Evolutionary conservation across 2,797 vertebrate genomes (phyloP), one percentile per base, ranked within the genome.

Genomic region (Xiphorhynchus erythropygius): DNA sequence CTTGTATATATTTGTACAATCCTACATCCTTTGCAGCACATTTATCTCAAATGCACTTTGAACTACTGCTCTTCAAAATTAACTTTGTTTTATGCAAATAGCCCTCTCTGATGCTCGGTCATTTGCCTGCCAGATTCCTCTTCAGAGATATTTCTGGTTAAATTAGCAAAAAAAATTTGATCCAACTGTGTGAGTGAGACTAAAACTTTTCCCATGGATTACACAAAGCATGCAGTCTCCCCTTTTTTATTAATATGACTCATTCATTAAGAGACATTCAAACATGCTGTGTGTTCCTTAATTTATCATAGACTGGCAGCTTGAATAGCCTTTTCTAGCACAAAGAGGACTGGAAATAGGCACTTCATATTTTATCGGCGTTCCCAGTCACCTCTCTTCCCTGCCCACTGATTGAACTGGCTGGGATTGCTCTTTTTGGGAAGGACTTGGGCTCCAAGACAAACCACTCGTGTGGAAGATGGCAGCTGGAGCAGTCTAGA

Each of bases 401-500:
- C 62, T 69, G 10, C 70, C 92, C 73, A 22, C 76, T 73, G 91
- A 88, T 78, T 84, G 89, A 52, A 18, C 63, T 95, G 95, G 92
- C 94, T 73, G 50, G 74, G 76, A 76, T n/a, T 18, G 47, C 27
- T 47, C 10, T 83, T 87, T 71, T 33, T 17, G 10, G 44, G 75
- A 84, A 86, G 87, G 57, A 91, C 73, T 65, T 0, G 13, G 10
- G 73, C 73, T 96, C 95, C 92, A 94, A 96, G 85, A 96, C 93
- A 97, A 97, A 97, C 91, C 19, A 74, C 91, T 90, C 22, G 5
- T 70, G 80, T 2, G 0, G 80, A 91, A 77, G 87, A 82, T 93
- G 94, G 93, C 93, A 95, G 86, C 67, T 84, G 89, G 79, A 95
- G 94, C 93, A 93, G 94, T 94, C 95, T 93, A 89, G 94, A 96